Evolutionary conservation across 2,113 vertebrate genomes (phyloP).

Genomic region (Atractosteus spatula): DNA sequence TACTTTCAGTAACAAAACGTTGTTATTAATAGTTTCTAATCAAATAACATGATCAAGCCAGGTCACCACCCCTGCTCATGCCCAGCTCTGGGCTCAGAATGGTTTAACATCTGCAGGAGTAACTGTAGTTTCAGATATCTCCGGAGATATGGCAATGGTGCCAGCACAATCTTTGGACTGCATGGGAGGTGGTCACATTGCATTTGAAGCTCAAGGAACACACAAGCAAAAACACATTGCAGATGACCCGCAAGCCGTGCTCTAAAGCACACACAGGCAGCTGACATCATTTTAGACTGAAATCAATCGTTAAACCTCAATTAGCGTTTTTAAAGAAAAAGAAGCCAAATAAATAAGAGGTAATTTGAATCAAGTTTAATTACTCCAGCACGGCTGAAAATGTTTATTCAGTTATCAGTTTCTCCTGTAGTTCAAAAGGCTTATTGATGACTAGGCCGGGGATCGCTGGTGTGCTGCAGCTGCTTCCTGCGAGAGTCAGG

Average conservation of each 20-base stretch:
- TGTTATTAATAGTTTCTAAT: no score
- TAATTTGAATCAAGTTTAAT: constrained; percentile 33
- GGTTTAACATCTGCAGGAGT: no score
- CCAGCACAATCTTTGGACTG: no score
- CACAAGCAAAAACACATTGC: constrained; percentile 17
- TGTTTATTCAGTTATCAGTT: constrained; percentile 30
- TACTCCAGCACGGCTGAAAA: constrained; percentile 27
- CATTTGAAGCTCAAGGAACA: background rate
- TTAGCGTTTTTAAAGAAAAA: constrained; percentile 27
- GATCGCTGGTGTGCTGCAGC: background rate
- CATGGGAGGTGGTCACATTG: no score
- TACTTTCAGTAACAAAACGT: no score
- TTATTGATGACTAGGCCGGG: constrained; percentile 5
- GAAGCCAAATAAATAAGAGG: constrained; percentile 11
- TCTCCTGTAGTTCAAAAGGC: background rate
- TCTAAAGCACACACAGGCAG: constrained; percentile 9
- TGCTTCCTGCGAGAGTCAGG: constrained; percentile 4
- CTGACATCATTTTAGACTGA: constrained; percentile 29
- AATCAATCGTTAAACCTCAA: constrained; percentile 40
- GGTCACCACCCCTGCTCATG: no score
- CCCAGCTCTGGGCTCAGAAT: no score
- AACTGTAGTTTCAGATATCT: no score
- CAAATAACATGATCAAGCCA: no score
- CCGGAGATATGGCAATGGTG: no score
- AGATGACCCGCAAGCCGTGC: background rate